Evolutionary conservation across 2,888 invertebrate genomes (phyloP), one percentile per base, ranked within the genome.

Genomic region (Allygus modestus): DNA sequence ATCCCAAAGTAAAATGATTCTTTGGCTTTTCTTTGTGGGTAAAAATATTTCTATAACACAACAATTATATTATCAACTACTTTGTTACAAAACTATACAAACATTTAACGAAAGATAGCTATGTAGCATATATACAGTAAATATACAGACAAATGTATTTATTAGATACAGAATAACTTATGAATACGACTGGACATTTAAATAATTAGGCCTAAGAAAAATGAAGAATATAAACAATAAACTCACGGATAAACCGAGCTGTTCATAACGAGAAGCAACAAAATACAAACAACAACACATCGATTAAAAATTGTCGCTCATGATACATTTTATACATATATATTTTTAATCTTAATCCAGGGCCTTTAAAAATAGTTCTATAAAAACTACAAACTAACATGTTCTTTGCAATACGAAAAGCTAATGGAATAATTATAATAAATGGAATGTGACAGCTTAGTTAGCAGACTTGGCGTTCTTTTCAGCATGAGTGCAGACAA

Each of bases 401-500:
- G 20, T 28, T 65, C 31, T 12, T 65, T 31, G 65, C 65, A 15
- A 28, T 65, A 65, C 12, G 65, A 65, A 58, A 65, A 65, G 65
- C 65, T 65, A 65, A 28, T 31, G 31, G 65, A 65, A 28, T 65
- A 65, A 28, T 31, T 23, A 1, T 0, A 28, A 31, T 65, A 28
- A 65, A 17, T 65, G 65, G 65, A 65, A 65, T 65, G 65, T 65
- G 65, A 28, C 20, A 17, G 31, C 23, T 31, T 31, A 65, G 31
- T 28, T n/a, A 12, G 31, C 17, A 17, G 65, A 11, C 31, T 65
- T 65, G 65, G 65, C 12, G 15, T 79, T 54, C 15, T 69, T 81
- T n/a, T 83, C 75, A 17, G 26, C 33, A 28, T 93, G 92, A 0
- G 92, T 91, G 90, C 94, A 92, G 20, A 95, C 94, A 41, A 96